These are phyloP conservation scores for Festucalex cinctus DNA, from an alignment of 2,113 vertebrate genomes.

Conservation along the genomic window DNA sequence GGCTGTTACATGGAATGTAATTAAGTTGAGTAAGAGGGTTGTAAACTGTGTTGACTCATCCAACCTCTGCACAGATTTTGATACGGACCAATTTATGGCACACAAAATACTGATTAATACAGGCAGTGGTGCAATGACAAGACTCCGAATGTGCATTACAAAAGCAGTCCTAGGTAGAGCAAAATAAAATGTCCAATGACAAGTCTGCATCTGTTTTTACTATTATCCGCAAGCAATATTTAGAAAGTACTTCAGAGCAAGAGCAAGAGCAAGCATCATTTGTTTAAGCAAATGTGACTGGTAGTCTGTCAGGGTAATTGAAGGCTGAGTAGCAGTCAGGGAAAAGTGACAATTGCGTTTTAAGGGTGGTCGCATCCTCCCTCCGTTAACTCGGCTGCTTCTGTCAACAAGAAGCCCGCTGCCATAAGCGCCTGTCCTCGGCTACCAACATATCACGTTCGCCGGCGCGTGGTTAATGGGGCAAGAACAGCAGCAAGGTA, in stretches of 20 bases:
- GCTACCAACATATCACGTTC: slow-evolving; percentile 16
- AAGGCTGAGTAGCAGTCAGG: background rate
- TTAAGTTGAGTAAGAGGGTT: slow-evolving; percentile 12
- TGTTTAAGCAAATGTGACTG: background rate
- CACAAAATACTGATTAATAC: slow-evolving; percentile 13
- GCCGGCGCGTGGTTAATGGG: slow-evolving; percentile 8
- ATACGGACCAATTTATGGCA: slow-evolving; percentile 1
- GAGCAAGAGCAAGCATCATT: background rate
- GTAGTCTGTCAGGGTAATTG: background rate
- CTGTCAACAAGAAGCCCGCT: slow-evolving; percentile 61
- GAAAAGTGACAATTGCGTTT: slow-evolving; percentile 21
- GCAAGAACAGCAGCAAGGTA: background rate
- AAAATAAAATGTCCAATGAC: background rate
- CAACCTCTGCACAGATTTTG: slow-evolving; percentile 33
- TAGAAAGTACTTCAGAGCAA: slow-evolving; percentile 14
- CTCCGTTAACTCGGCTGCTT: slow-evolving; percentile 55
- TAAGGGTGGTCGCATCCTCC: slow-evolving; percentile 42
- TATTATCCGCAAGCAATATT: background rate
- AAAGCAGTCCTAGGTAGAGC: background rate
- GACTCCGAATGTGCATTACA: background rate
- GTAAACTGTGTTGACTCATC: slow-evolving; percentile 10
- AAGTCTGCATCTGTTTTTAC: background rate
- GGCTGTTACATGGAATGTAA: slow-evolving; percentile 31
- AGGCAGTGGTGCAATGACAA: slow-evolving; percentile 32
- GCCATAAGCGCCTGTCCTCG: slow-evolving; percentile 31